Base-by-base conservation (phyloP, 2,797 vertebrate species). In the Hypotaenidia philippensis region DNA sequence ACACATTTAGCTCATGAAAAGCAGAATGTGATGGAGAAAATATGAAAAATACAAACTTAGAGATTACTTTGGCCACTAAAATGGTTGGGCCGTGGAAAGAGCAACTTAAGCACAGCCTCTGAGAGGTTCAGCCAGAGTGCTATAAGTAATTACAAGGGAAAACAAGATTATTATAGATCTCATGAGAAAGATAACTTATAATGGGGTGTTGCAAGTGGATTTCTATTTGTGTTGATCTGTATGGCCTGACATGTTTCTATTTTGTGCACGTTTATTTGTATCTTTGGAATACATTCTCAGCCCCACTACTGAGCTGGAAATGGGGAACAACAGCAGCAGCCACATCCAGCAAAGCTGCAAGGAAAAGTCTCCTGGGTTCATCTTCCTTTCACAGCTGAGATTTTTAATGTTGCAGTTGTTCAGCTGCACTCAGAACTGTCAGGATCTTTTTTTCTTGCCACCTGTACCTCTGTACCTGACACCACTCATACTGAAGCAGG, bases 361-460 rank as follows among this genome's bases (percentile, higher is more conserved):
- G 32, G 21, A 89, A 70, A 70, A 66, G 4, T 60, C 68, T 23
- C 60, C 20, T 11, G 86, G 23, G 44, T 60, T 87, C 25, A 4
- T 63, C 50, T 75, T 89, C 27, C 22, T 89, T 87, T 89, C 82
- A 74, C 49, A 78, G 26, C 4, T 32, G 40, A 87, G 69, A 32
- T 53, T 74, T 90, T 80, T 72, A 49, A 20, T 78, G 57, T 85
- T 87, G 15, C 20, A 59, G 38, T 72, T 69, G 77, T 81, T 89
- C 69, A 83, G 47, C 65, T 89, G 10, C 25, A 53, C n/a, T 92
- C 56, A 75, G 75, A 95, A 91, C 84, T 56, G 53, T 68, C 44
- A 85, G 18, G 19, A 74, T 71, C 13, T 59, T 92, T 94, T 77
- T 90, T 78, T 41, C 64, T 78, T 92, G 87, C 57, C 65, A 76